Conservation (phyloP, 2,797 vertebrate species). For the Hyperoplus lanceolatus region DNA sequence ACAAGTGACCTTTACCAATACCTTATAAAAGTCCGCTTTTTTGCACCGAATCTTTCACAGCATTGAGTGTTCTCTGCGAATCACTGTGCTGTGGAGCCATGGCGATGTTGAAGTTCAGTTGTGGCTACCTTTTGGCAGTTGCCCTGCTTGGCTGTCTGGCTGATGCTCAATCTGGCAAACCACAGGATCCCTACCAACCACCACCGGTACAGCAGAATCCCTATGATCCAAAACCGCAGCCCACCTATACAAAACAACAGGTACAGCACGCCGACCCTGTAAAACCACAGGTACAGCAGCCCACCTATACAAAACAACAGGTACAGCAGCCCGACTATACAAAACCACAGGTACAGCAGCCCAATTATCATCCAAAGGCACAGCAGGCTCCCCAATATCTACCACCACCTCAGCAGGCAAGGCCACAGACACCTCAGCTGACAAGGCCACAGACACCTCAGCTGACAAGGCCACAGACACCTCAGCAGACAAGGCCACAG, state of each 20-base stretch:
- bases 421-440: background rate
- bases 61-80: constrained; percentile 33
- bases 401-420: background rate
- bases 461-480: background rate
- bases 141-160: constrained; percentile 49
- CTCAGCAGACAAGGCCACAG: background rate
- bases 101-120: constrained; percentile 53
- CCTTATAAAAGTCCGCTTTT: constrained; percentile 70
- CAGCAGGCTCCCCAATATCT: background rate
- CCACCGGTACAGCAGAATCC: too few relatives aligned
- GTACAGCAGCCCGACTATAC: background rate
- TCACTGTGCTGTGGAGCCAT: constrained; percentile 52
- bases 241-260: too few relatives aligned
- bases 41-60: constrained; percentile 40
- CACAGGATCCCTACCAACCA: background rate
- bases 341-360: background rate
- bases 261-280: too few relatives aligned
- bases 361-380: background rate
- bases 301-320: background rate
- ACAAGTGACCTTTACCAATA: constrained; percentile 20
- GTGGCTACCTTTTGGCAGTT: constrained; percentile 52
- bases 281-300: background rate
- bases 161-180: constrained; percentile 42
- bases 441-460: background rate
- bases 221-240: too few relatives aligned